Evolutionary conservation across 1,140 invertebrate species (phyloP).

Genomic region (Vanessa tameamea): DNA sequence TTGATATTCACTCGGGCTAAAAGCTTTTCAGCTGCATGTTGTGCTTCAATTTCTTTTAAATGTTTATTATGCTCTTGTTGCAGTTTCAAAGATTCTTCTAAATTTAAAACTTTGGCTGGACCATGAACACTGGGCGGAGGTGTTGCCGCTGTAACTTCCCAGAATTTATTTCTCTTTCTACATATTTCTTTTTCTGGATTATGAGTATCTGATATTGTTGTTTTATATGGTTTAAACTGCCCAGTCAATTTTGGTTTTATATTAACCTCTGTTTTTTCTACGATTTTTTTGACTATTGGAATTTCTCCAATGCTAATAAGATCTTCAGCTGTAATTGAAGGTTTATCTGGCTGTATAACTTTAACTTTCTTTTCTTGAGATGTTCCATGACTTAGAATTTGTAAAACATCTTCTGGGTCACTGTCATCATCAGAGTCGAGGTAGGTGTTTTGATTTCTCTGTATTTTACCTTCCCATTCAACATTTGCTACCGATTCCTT

Average conservation of each 20-base stretch:
- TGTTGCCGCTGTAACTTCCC: constrained; percentile 87
- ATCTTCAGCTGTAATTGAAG: constrained; percentile 83
- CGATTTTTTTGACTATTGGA: constrained; percentile 82
- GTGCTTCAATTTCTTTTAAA: constrained; percentile 67
- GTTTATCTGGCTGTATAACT: constrained; percentile 78
- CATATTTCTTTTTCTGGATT: constrained; percentile 83
- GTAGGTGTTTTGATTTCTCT: constrained; percentile 61
- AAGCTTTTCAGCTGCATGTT: constrained; percentile 70
- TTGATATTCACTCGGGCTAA: constrained; percentile 53
- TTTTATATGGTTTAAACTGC: constrained; percentile 84
- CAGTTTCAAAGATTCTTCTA: constrained; percentile 82
- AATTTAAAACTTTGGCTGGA: constrained; percentile 79
- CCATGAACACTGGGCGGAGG: constrained; percentile 82
- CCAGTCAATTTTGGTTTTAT: constrained; percentile 55
- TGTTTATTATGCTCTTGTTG: constrained; percentile 76
- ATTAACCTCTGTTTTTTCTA: constrained; percentile 81
- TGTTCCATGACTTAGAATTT: constrained; percentile 84
- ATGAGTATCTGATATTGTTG: constrained; percentile 83
- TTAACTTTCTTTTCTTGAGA: constrained; percentile 83
- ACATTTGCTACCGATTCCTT: constrained; percentile 82
- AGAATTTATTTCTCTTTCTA: constrained; percentile 82
- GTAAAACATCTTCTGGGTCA: constrained; percentile 84
- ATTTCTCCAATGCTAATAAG: constrained; percentile 81
- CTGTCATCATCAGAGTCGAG: constrained; percentile 85
- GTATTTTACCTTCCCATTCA: constrained; percentile 84